Conservation (phyloP, 92 coral and sea anemone genomes). For the Epizoanthus illoricatus region DNA sequence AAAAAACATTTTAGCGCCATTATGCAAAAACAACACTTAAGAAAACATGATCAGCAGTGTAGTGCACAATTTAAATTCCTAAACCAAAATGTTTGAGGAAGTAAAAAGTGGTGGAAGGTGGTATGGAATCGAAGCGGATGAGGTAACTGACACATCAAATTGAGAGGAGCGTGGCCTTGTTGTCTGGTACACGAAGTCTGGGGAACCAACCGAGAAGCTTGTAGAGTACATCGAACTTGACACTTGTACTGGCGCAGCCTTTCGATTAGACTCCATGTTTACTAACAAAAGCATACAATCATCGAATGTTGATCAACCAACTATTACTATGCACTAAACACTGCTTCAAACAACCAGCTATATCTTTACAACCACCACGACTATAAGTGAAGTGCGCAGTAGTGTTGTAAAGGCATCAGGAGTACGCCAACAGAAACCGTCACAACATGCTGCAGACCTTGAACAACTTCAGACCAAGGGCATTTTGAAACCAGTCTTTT, state of each 20-base stretch:
- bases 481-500: conserved; percentile 42
- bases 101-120: conserved; percentile 52
- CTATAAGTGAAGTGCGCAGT: conserved; percentile 62
- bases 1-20: too few species aligned
- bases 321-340: conserved; percentile 49
- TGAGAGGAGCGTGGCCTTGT: conserved; percentile 67
- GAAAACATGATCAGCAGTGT: too few species aligned
- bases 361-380: conserved; percentile 61
- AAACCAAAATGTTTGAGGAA: too few species aligned
- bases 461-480: conserved; percentile 33
- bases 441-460: conserved; percentile 60
- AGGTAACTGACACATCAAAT: conserved; percentile 54
- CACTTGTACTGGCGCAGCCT: conserved; percentile 51
- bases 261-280: conserved; percentile 54
- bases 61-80: too few species aligned
- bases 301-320: conserved; percentile 37
- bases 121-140: conserved; percentile 58
- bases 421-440: conserved; percentile 53
- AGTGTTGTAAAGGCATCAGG: conserved; percentile 67
- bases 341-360: conserved; percentile 63
- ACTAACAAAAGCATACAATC: conserved; percentile 59
- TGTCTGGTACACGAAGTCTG: conserved; percentile 46
- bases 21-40: too few species aligned
- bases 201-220: conserved; percentile 41
- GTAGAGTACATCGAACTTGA: conserved; percentile 43